phyloP scores from a whole-genome alignment of 2,797 vertebrate species.

The Eulemur albifrons region DNA sequence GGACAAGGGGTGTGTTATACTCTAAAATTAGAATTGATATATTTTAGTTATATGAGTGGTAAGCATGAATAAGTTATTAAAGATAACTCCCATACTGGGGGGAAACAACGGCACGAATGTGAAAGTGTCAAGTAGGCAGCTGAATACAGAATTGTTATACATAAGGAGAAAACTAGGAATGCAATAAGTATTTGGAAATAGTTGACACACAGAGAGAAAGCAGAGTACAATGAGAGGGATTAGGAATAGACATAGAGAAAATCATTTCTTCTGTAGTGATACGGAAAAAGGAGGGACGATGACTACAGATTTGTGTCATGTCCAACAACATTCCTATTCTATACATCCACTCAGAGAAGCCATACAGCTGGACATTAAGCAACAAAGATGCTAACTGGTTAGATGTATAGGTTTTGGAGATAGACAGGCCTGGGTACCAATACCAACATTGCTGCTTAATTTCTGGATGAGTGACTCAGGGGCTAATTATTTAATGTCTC shows the following conservation, averaged over 20 bases:
- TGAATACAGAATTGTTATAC: neutral
- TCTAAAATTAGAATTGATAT: neutral
- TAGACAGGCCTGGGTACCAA: neutral
- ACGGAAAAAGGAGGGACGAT: neutral
- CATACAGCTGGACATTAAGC: neutral
- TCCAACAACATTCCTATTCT: neutral
- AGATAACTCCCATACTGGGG: neutral
- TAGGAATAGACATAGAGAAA: neutral
- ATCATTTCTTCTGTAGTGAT: neutral
- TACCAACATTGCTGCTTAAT: neutral
- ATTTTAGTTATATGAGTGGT: neutral
- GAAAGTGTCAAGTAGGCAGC: neutral
- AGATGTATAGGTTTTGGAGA: neutral
- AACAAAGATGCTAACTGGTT: neutral
- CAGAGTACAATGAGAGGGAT: neutral
- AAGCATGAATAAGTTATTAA: neutral
- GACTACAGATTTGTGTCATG: neutral
- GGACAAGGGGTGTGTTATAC: neutral
- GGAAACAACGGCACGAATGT: neutral
- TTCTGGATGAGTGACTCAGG: neutral
- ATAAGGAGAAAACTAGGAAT: neutral
- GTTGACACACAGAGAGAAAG: neutral
- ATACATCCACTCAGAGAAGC: neutral
- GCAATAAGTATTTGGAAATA: neutral
- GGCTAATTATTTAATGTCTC: neutral